Base-by-base conservation (phyloP, 1,140 invertebrate species). In the Limonius californicus region DNA sequence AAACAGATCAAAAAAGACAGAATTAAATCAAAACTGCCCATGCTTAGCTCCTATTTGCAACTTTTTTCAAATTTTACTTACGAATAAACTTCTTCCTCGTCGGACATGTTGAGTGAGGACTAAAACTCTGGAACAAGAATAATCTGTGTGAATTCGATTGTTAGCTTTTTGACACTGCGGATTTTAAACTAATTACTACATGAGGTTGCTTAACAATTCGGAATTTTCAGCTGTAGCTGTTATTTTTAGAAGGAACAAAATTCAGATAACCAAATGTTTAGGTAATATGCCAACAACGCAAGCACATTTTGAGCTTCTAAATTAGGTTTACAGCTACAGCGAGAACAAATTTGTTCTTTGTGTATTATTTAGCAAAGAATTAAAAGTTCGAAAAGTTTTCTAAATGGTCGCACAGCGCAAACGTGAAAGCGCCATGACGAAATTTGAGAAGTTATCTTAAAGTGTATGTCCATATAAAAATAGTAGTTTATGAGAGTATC, bases 11-110 rank as follows among this genome's bases (percentile, higher is more conserved):
- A 43, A 43, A 50, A 23, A 23, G 23, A 2, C 4, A n/a, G n/a
- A n/a, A n/a, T n/a, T n/a, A 53, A 14, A 20, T 59, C 27, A 23
- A 14, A 39, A 59, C n/a, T 43, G 19, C 23, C 20, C 32, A 47
- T 14, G 23, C 54, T 20, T 35, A 45, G 23, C 30, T 6, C 53
- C 53, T 55, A 15, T 3, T 55, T 27, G 53, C 27, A 27, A 6
- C 7, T 7, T 6, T 14, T 12, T 39, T 39, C n/a, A 39, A 39
- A n/a, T n/a, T 18, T 50, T 72, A 84, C 85, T 87, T 82, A 87
- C 85, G 85, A 86, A 79, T 87, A 87, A 62, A 76, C 74, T 83
- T 87, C 85, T 79, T 87, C 85, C 76, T 87, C 85, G 79, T 87
- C 85, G 81, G 85, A 87, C 85, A 87, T 87, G 79, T 74, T 83